Percentiles rank a stretch among this genome's conserved stretches.
phyloP scores from a whole-genome alignment of 2,888 invertebrate genomes.

The Nymphalis urticae region DNA sequence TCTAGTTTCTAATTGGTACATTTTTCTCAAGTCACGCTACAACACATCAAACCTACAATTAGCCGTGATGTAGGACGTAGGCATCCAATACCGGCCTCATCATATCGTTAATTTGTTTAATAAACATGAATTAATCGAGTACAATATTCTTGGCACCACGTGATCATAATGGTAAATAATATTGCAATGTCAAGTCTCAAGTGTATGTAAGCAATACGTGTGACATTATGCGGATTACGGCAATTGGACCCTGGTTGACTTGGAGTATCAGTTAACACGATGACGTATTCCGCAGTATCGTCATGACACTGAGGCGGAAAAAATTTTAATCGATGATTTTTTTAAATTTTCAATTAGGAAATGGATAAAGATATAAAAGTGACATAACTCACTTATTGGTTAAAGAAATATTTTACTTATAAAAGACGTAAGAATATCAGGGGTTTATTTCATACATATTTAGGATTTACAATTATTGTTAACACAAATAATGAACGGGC shows the following conservation, averaged over 20 bases:
- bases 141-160: constrained; percentile 52
- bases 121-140: constrained; percentile 74
- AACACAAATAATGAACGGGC: no score
- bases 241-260: constrained; percentile 50
- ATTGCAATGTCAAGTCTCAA: constrained; percentile 67
- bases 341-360: no score
- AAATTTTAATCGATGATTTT: no score
- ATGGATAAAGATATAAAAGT: no score
- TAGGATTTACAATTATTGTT: no score
- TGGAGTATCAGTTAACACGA: constrained; percentile 15
- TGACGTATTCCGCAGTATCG: constrained; percentile 33
- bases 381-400: no score
- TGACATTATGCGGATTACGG: constrained; percentile 54
- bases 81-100: constrained; percentile 44
- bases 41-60: constrained; percentile 40
- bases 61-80: constrained; percentile 35
- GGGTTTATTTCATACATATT: no score
- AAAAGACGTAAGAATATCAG: no score
- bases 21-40: constrained; percentile 26
- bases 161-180: constrained; percentile 64
- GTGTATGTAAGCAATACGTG: constrained; percentile 62
- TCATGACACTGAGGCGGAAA: constrained; percentile 8
- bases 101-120: constrained; percentile 73
- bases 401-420: no score
- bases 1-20: background rate